A percentile compares a stretch with the other conserved stretches of the same genome.
phyloP scores from a whole-genome alignment of 1,140 invertebrate genomes.

The Hylaeus anthracinus region DNA sequence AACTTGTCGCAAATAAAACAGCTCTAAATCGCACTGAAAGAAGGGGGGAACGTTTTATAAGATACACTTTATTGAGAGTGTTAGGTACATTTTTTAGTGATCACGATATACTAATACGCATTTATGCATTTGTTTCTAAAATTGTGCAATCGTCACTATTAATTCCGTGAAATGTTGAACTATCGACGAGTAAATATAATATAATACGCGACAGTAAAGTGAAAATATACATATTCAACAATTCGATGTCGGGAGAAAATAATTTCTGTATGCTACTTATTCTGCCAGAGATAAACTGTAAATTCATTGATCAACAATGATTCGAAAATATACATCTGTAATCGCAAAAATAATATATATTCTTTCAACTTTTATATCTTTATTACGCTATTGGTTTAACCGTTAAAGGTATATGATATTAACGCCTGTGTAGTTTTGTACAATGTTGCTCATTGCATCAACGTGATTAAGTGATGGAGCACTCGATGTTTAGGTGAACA shows the following conservation, averaged over 20 bases:
- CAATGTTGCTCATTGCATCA: constrained; percentile 31
- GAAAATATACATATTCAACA: constrained; percentile 46
- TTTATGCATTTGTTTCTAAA: constrained; percentile 40
- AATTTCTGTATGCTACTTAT: constrained; percentile 65
- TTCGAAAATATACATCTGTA: constrained; percentile 73
- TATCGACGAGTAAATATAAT: constrained; percentile 30
- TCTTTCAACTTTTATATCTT: constrained; percentile 54
- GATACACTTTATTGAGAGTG: constrained; percentile 70
- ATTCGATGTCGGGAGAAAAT: constrained; percentile 51
- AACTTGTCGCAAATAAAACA: background rate
- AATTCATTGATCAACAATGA: constrained; percentile 79
- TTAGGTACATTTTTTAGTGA: constrained; percentile 60
- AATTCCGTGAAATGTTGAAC: constrained; percentile 31
- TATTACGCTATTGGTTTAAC: constrained; percentile 40
- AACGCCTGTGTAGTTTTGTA: constrained; percentile 51
- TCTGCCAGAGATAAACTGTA: constrained; percentile 64
- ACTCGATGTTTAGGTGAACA: constrained; percentile 10
- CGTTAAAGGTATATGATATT: constrained; percentile 46
- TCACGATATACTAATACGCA: constrained; percentile 43
- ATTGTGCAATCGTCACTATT: constrained; percentile 27
- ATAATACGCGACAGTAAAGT: constrained; percentile 26
- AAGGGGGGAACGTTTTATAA: constrained; percentile 47
- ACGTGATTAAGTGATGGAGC: background rate
- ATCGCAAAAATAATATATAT: constrained; percentile 59
- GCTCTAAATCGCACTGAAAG: background rate